A percentile compares a stretch with the other conserved stretches of the same genome.
Evolutionary conservation across 2,888 invertebrate genomes (phyloP).

Genomic region (Cosmia trapezina): DNA sequence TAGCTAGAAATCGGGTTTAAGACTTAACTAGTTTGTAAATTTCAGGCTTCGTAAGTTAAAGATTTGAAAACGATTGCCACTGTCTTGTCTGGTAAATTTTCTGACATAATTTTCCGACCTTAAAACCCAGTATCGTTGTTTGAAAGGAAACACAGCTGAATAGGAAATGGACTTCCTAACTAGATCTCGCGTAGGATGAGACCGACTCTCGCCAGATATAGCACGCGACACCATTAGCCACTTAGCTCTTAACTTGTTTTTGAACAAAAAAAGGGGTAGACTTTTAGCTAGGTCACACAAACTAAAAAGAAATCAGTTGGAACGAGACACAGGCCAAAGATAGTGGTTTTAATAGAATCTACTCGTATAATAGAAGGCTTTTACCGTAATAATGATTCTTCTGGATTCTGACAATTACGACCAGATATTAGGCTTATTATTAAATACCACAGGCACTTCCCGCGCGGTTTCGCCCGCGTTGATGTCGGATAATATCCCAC

Average conservation of each 20-base stretch:
- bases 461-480: too few species aligned
- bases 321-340: too few species aligned
- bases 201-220: slow-evolving; percentile 1
- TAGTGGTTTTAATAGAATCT: too few species aligned
- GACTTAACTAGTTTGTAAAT: background rate
- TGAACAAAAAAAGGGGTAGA: background rate
- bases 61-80: background rate
- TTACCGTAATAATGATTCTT: too few species aligned
- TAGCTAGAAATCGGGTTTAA: background rate
- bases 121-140: slow-evolving; percentile 4
- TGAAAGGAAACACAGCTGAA: slow-evolving; percentile 35
- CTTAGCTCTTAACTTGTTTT: slow-evolving; percentile 13
- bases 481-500: too few species aligned
- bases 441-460: too few species aligned
- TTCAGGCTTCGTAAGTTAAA: background rate
- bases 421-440: too few species aligned
- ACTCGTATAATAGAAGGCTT: too few species aligned
- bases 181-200: slow-evolving; percentile 31
- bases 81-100: background rate
- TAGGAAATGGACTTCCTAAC: slow-evolving; percentile 48
- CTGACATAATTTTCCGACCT: background rate
- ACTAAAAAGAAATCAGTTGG: too few species aligned
- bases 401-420: too few species aligned
- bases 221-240: slow-evolving; percentile 24
- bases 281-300: too few species aligned